Conservation (phyloP, 2,888 invertebrate genomes). For the Ophion obscuratus region DNA sequence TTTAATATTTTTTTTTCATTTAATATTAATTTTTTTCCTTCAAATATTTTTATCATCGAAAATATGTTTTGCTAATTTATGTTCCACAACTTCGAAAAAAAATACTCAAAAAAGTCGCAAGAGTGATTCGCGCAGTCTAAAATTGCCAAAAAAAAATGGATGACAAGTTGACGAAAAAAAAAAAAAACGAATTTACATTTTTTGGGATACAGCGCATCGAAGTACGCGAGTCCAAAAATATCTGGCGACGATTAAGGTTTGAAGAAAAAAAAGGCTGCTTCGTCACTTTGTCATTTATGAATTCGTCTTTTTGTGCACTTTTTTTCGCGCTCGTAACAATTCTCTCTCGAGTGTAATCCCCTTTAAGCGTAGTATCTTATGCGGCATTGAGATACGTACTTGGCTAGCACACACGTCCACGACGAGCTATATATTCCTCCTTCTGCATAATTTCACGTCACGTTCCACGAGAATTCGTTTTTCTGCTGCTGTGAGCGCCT, state of each 20-base stretch:
- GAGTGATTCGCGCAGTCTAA: too few species aligned
- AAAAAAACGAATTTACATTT: background rate
- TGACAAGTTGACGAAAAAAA: background rate
- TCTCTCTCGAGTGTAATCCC: slow-evolving; percentile 40
- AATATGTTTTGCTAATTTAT: too few species aligned
- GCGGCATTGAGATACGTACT: slow-evolving; percentile 42
- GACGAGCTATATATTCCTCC: slow-evolving; percentile 37
- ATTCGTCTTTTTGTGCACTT: background rate
- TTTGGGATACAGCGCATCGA: too few species aligned
- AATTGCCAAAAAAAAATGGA: background rate
- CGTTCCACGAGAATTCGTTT: slow-evolving; percentile 67
- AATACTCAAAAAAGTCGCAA: too few species aligned
- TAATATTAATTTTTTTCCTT: too few species aligned
- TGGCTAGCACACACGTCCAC: slow-evolving; percentile 10
- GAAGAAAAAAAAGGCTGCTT: too few species aligned
- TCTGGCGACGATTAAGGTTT: too few species aligned
- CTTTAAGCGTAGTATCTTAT: slow-evolving; percentile 24
- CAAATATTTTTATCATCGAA: too few species aligned
- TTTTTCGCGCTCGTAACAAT: slow-evolving; percentile 33
- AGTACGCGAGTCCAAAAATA: too few species aligned
- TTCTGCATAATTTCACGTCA: slow-evolving; percentile 66
- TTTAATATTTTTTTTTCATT: too few species aligned
- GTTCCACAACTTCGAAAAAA: too few species aligned
- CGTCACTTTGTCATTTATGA: background rate
- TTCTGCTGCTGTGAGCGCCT: slow-evolving; percentile 34